Evolutionary conservation across 2,113 vertebrate genomes (phyloP), one percentile per base, ranked within the genome.

Genomic region (Colius striatus): DNA sequence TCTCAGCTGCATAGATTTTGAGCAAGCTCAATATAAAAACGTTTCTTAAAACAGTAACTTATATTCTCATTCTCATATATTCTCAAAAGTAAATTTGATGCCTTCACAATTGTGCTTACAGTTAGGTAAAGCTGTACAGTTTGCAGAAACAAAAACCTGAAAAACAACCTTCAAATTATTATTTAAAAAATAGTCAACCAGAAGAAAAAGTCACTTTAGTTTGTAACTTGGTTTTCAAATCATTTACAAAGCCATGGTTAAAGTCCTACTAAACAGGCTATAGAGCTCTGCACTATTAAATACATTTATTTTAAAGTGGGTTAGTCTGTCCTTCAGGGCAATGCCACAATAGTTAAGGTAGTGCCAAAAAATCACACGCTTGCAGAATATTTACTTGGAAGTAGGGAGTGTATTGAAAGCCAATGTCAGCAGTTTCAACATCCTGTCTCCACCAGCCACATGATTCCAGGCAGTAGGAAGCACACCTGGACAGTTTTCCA

Each of bases 261-360:
- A 96, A 92, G 41, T 92, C 91, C 77, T 91, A 84, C 81, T 82
- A 87, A 54, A 91, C 65, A 92, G 62, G 70, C 74, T 91, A 50
- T 41, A 91, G 91, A 87, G 81, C 80, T 79, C 53, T 75, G 61
- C 50, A 61, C 62, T 94, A 82, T 87, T 94, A 92, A 97, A 91
- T 95, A 76, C 70, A 72, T 47, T 65, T 87, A 79, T 34, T 90
- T 66, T 72, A 89, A 96, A 95, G 62, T 92, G 78, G 95, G 92
- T 94, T 97, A 95, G 87, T 85, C 41, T 96, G 95, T 95, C 92
- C 96, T 97, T 95, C 73, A 2, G 94, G 92, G 89, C 89, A 96
- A 87, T 78, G 89, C 91, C 91, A 95, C 95, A 94, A 97, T 87
- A 87, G 92, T 89, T 76, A 91, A 68, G 27, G 77, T 58, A 87